These are phyloP conservation scores for Aulostomus chinensis DNA, from an alignment of 2,797 vertebrate species.

Conservation along the genomic window DNA sequence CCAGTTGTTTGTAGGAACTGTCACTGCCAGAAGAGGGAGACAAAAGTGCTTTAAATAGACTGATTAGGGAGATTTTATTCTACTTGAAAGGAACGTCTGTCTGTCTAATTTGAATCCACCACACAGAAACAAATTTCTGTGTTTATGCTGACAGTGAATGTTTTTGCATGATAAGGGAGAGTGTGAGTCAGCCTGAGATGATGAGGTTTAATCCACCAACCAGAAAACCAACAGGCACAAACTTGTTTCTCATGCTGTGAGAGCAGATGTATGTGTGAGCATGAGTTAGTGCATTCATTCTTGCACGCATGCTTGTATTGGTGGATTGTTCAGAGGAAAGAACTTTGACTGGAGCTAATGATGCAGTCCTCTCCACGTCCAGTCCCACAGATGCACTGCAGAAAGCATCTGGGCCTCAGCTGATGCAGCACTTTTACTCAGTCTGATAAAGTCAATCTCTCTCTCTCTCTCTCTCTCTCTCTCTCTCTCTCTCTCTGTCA, in stretches of 20 bases:
- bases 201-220: constrained; percentile 10
- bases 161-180: not conserved
- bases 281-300: constrained; percentile 7
- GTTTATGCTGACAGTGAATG: too few species aligned
- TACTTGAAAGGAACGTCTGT: too few species aligned
- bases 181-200: constrained; percentile 15
- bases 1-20: too few species aligned
- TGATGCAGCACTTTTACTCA: constrained; percentile 68
- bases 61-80: too few species aligned
- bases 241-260: constrained; percentile 8
- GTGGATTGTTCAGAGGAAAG: constrained; percentile 30
- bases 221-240: constrained; percentile 16
- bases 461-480: constrained; percentile 9
- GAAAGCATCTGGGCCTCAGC: constrained; percentile 65
- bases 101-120: too few species aligned
- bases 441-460: constrained; percentile 49
- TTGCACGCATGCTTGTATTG: constrained; percentile 5
- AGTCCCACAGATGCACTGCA: constrained; percentile 61
- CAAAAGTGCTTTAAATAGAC: too few species aligned
- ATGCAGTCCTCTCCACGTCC: constrained; percentile 51
- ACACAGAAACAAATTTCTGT: too few species aligned
- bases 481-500: constrained; percentile 15
- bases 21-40: too few species aligned
- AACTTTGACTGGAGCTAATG: constrained; percentile 54
- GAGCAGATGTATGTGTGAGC: not conserved